These are phyloP conservation scores for Megalopta genalis DNA, from an alignment of 1,140 invertebrate species.

Conservation along the genomic window DNA sequence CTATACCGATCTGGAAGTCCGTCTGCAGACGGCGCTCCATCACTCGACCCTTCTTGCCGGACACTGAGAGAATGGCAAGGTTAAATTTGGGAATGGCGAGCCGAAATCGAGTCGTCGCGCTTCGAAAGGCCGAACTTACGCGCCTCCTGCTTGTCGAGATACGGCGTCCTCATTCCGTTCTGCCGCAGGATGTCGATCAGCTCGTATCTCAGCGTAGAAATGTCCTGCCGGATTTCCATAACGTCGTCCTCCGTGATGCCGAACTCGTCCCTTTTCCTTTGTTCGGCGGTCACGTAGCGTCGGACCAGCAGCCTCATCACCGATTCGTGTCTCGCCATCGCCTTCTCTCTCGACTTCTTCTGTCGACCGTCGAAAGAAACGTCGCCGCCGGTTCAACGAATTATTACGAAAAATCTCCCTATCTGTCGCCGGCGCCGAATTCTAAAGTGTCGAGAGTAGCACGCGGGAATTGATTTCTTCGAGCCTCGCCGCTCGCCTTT, in stretches of 20 bases:
- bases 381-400: background rate
- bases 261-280: slow-evolving; percentile 89
- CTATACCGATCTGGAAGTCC: slow-evolving; percentile 93
- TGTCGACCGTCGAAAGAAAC: slow-evolving; percentile 68
- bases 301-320: slow-evolving; percentile 90
- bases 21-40: slow-evolving; percentile 92
- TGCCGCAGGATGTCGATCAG: slow-evolving; percentile 92
- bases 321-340: slow-evolving; percentile 84
- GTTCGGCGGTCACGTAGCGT: slow-evolving; percentile 91
- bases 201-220: slow-evolving; percentile 91
- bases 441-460: too few relatives aligned
- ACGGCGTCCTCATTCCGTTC: slow-evolving; percentile 90
- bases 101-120: too few relatives aligned
- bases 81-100: too few relatives aligned
- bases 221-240: slow-evolving; percentile 97
- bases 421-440: too few relatives aligned
- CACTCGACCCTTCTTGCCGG: slow-evolving; percentile 90
- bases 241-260: slow-evolving; percentile 97
- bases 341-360: slow-evolving; percentile 87
- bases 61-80: slow-evolving; percentile 77
- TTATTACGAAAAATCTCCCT: too few relatives aligned
- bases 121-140: background rate
- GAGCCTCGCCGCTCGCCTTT: too few relatives aligned
- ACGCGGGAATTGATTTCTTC: too few relatives aligned
- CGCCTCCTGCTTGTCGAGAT: slow-evolving; percentile 82